A percentile compares a stretch with the other conserved stretches of the same genome.
Conservation (phyloP, 2,113 vertebrate species). For the Promerops cafer region DNA sequence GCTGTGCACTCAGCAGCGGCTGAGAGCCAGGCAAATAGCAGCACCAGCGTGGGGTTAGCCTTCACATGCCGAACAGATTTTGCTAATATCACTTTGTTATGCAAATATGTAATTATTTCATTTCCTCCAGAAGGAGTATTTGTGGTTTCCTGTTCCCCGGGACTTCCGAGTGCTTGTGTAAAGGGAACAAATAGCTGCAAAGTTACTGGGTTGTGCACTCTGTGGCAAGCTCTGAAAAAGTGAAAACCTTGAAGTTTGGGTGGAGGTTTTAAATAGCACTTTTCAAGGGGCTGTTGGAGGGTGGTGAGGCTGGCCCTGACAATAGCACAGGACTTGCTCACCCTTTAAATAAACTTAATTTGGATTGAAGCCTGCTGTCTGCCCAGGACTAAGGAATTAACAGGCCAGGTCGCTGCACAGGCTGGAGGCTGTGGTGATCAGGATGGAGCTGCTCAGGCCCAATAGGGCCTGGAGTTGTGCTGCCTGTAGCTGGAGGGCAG, state of each 20-base stretch:
- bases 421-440: not conserved
- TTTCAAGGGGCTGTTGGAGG: not conserved
- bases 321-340: not conserved
- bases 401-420: not conserved
- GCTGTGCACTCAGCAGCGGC: not conserved
- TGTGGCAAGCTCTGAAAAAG: not conserved
- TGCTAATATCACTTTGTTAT: conserved; percentile 29
- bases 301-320: not conserved
- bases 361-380: not conserved
- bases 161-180: not conserved
- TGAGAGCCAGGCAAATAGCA: not conserved
- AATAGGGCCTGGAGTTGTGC: not conserved
- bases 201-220: not conserved
- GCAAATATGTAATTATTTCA: conserved; percentile 38
- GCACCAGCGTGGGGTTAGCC: not conserved
- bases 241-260: not conserved
- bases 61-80: conserved; percentile 18
- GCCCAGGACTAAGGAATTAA: not conserved
- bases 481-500: not conserved
- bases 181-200: not conserved
- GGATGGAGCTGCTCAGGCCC: not conserved
- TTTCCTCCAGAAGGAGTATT: conserved; percentile 6
- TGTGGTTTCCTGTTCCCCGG: conserved; percentile 6
- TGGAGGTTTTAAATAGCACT: not conserved
- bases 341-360: not conserved